Evolutionary conservation across 2,113 vertebrate genomes (phyloP).

Genomic region (Heterotilapia buettikoferi): DNA sequence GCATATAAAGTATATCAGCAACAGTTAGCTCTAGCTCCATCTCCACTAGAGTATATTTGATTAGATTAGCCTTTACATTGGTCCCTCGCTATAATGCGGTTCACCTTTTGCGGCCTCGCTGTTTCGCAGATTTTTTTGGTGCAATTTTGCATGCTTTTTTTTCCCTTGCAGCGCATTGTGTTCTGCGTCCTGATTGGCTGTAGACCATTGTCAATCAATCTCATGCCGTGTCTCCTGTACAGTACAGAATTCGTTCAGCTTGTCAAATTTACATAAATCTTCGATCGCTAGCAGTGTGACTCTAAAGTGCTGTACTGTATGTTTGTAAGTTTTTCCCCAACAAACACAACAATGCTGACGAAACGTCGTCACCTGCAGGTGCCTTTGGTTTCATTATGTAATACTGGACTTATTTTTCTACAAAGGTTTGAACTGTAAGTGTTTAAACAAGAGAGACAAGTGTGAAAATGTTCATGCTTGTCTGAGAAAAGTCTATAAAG

Average conservation of each 20-base stretch:
- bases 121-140: not conserved
- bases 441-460: not conserved
- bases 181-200: not conserved
- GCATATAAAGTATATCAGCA: not conserved
- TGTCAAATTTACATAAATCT: not conserved
- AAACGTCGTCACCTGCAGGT: not conserved
- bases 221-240: not conserved
- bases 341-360: not conserved
- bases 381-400: not conserved
- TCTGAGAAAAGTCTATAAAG: not conserved
- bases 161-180: not conserved
- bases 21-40: not conserved
- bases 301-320: not conserved
- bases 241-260: not conserved
- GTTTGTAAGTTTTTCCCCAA: not conserved
- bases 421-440: not conserved
- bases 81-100: not conserved
- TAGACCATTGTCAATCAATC: not conserved
- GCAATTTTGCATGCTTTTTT: not conserved
- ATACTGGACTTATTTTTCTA: not conserved
- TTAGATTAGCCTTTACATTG: not conserved
- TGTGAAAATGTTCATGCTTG: not conserved
- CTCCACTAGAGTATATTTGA: not conserved
- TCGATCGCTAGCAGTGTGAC: not conserved
- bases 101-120: not conserved